Conservation (phyloP, 1,140 invertebrate genomes). For the Papilio helenus region DNA sequence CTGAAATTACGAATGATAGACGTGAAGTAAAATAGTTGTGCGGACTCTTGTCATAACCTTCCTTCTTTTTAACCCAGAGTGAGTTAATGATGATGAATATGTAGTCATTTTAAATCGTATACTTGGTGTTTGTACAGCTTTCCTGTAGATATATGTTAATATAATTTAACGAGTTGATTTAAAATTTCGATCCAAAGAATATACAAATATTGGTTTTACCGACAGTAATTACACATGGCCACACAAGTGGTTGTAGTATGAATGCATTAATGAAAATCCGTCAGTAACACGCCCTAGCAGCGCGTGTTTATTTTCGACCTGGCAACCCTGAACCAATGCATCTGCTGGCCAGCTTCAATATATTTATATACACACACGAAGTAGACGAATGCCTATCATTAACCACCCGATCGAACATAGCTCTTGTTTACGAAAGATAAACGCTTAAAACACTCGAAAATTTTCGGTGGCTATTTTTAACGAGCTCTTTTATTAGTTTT, state of each 20-base stretch:
- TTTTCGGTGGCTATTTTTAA: constrained; percentile 82
- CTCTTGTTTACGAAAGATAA: constrained; percentile 77
- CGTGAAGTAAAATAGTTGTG: too few species aligned
- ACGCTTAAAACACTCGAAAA: constrained; percentile 65
- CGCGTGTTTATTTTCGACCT: constrained; percentile 30
- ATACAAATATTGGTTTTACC: background rate
- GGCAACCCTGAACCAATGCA: constrained; percentile 55
- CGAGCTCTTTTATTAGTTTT: constrained; percentile 81
- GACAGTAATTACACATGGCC: background rate
- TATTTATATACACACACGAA: constrained; percentile 65
- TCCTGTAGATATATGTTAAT: too few species aligned
- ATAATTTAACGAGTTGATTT: too few species aligned
- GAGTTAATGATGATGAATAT: background rate
- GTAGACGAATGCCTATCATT: constrained; percentile 76
- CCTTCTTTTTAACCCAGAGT: background rate
- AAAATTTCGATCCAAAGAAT: too few species aligned
- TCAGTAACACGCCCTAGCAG: constrained; percentile 8
- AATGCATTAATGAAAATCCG: constrained; percentile 10
- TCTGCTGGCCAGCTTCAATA: constrained; percentile 57
- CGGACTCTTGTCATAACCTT: too few species aligned
- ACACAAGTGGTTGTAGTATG: background rate
- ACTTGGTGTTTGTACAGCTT: background rate
- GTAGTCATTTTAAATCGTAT: background rate
- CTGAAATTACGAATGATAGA: background rate
- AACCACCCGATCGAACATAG: constrained; percentile 52